Percentiles rank a stretch among this genome's conserved stretches.
These are phyloP conservation scores for Morpho helenor DNA, from an alignment of 2,888 invertebrate species.

Conservation along the genomic window DNA sequence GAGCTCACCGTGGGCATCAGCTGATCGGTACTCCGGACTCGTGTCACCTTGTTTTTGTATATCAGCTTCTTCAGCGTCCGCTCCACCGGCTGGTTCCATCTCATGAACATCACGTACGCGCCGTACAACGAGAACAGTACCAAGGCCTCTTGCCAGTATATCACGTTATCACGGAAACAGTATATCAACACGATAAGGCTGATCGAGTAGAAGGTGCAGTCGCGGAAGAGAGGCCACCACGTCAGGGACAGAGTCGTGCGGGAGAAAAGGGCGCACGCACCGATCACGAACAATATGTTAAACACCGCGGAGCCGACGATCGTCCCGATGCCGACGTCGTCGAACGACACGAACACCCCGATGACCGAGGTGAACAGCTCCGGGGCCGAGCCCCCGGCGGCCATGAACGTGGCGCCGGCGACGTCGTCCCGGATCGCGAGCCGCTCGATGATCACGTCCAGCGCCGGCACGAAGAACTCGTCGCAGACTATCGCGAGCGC, in stretches of 20 bases:
- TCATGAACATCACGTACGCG: constrained; percentile 97
- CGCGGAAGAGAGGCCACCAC: constrained; percentile 99
- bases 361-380: constrained; percentile 98
- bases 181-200: constrained; percentile 94
- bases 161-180: constrained; percentile 95
- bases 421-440: constrained; percentile 97
- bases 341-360: constrained; percentile 98
- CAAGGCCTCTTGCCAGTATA: constrained; percentile 96
- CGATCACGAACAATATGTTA: constrained; percentile 98
- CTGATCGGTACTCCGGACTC: constrained; percentile 96
- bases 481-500: constrained; percentile 99
- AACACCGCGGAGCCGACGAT: constrained; percentile 99
- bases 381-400: constrained; percentile 98
- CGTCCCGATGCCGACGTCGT: constrained; percentile 98
- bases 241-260: constrained; percentile 94
- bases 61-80: constrained; percentile 92
- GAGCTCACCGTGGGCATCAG: constrained; percentile 96
- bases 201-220: constrained; percentile 97
- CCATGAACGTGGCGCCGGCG: constrained; percentile 99
- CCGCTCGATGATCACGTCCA: constrained; percentile 98
- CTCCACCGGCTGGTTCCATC: constrained; percentile 94
- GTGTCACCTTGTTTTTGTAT: constrained; percentile 96
- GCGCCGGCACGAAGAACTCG: constrained; percentile 98
- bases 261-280: constrained; percentile 98
- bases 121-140: constrained; percentile 93